phyloP scores from a whole-genome alignment of 2,113 vertebrate genomes.

The Neogobius melanostomus region DNA sequence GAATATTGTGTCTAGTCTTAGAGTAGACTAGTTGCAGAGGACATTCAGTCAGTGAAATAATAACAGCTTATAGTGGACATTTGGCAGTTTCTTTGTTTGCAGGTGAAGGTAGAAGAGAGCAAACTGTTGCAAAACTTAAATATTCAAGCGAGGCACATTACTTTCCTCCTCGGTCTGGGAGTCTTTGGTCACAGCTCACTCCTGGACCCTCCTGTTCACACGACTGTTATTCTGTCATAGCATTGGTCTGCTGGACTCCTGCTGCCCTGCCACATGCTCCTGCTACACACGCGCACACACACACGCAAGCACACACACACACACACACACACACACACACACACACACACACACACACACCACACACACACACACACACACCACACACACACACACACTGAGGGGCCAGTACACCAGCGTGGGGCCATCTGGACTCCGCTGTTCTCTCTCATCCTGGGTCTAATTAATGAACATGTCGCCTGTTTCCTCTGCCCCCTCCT shows the following conservation, averaged over 20 bases:
- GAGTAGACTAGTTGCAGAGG: no score
- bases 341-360: no score
- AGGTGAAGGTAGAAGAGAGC: no score
- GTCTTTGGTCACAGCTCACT: neutral
- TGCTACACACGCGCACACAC: slow-evolving; percentile 44
- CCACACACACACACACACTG: no score
- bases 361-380: no score
- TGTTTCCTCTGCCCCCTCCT: slow-evolving; percentile 61
- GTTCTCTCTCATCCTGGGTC: slow-evolving; percentile 68
- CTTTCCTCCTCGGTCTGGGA: neutral
- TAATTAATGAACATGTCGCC: slow-evolving; percentile 77
- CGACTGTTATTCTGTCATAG: slow-evolving; percentile 29
- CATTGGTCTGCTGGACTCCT: slow-evolving; percentile 59
- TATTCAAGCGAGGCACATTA: no score
- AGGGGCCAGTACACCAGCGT: neutral
- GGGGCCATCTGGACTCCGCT: slow-evolving; percentile 72
- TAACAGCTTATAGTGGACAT: no score
- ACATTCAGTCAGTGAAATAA: no score
- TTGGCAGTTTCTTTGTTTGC: no score
- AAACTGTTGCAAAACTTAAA: no score
- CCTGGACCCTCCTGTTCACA: neutral
- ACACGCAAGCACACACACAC: slow-evolving; percentile 10
- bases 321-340: neutral
- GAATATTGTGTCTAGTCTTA: no score
- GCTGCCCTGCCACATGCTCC: slow-evolving; percentile 66